Evolutionary conservation across 2,113 vertebrate species (phyloP).

Genomic region (Pionites leucogaster): DNA sequence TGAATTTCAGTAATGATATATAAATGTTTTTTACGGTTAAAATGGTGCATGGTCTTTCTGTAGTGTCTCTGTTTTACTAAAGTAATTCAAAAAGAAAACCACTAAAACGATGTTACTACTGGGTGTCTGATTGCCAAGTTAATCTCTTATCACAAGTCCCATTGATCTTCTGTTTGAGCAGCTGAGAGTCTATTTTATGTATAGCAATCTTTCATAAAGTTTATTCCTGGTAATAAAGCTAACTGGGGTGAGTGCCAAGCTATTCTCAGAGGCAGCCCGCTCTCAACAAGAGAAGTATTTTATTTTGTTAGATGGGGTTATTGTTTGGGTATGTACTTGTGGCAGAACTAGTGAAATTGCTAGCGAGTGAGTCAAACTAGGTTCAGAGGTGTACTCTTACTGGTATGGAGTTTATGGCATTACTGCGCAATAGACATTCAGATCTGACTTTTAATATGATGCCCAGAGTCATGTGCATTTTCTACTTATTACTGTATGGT

Average conservation of each 20-base stretch:
- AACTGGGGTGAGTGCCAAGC: constrained; percentile 78
- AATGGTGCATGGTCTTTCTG: not conserved
- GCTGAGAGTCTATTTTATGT: constrained; percentile 80
- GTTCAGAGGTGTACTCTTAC: constrained; percentile 57
- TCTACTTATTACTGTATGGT: not conserved
- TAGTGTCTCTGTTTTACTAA: not conserved
- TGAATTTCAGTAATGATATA: not conserved
- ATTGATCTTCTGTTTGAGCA: constrained; percentile 82
- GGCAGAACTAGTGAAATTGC: constrained; percentile 67
- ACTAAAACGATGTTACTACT: constrained; percentile 10
- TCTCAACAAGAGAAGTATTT: constrained; percentile 71
- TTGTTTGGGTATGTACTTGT: constrained; percentile 76
- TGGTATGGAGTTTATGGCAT: constrained; percentile 58
- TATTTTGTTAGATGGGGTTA: constrained; percentile 76
- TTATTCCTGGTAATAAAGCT: constrained; percentile 83
- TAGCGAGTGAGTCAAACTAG: constrained; percentile 59
- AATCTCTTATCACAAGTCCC: constrained; percentile 79
- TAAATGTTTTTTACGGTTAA: not conserved
- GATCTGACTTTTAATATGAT: constrained; percentile 38
- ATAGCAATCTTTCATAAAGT: constrained; percentile 80
- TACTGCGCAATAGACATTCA: not conserved
- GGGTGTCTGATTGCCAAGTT: constrained; percentile 75
- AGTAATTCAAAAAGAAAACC: constrained; percentile 39
- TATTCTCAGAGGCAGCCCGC: constrained; percentile 78
- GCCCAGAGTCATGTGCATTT: constrained; percentile 16